Base-by-base conservation (phyloP, 2,797 vertebrate genomes). In the Spheniscus humboldti region DNA sequence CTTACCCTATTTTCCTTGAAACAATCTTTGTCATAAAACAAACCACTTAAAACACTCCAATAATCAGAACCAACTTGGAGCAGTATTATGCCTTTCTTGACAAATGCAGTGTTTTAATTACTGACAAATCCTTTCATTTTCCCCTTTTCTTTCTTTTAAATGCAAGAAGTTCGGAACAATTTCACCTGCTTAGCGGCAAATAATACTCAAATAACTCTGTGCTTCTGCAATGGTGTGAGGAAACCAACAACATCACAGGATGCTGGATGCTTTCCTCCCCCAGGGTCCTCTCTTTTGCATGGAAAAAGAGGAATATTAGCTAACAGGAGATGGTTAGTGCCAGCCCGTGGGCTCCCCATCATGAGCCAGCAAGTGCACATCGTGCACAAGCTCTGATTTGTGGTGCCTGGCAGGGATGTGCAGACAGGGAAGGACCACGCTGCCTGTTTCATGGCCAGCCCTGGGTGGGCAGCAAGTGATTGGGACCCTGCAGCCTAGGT, bases 1-100 rank as follows among this genome's bases (percentile, higher is more conserved):
- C 73, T 88, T 59, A 57, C 76, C 73, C 55, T 81, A 8, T 93
- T 86, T 94, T 63, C 62, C 76, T 57, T 86, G 86, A 85, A 95
- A 89, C 72, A 93, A 90, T 76, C 76, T 92, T 68, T 86, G 69
- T 77, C 82, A 77, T 78, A 81, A 81, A 95, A 88, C 59, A 96
- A 95, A 80, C 47, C 57, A 39, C 83, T 96, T 83, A 68, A 79
- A 83, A 37, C 76, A n/a, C 80, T 90, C 85, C 90, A 74, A 50
- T 33, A 77, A 87, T 55, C 86, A 85, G 68, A 84, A 95, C 50
- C 68, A 85, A 52, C 66, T 82, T 25, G 4, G 33, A 68, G 71
- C 67, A 43, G 80, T n/a, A 62, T 64, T 43, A 25, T 2, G 8
- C 52, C 71, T 73, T 86, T 89, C 91, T 62, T 45, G 11, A 88